Percentiles rank a stretch among this genome's conserved stretches.
These are phyloP conservation scores for Coregonus ussuriensis DNA, from an alignment of 2,797 vertebrate genomes.

Conservation along the genomic window DNA sequence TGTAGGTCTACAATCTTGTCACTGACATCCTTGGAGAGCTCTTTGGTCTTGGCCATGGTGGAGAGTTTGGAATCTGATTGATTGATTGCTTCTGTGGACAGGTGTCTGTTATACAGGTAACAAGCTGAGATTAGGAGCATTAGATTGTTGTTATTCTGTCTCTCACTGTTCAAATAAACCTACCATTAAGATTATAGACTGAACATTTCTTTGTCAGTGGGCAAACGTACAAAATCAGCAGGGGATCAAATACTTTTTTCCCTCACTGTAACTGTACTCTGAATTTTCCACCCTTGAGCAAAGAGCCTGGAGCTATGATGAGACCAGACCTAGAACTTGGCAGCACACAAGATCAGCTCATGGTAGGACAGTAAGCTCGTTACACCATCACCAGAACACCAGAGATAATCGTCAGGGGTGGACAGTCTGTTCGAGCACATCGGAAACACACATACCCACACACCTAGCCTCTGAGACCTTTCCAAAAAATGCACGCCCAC, in stretches of 20 bases:
- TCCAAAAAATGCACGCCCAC: constrained; percentile 5
- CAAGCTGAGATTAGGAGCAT: no score
- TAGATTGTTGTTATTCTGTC: no score
- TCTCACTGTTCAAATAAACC: no score
- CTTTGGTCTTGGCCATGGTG: no score
- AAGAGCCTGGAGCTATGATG: constrained; percentile 4
- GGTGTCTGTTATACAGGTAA: no score
- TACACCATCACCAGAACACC: constrained; percentile 5
- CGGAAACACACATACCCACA: constrained; percentile 19
- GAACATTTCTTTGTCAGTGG: no score
- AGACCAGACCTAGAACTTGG: constrained; percentile 2
- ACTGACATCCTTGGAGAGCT: no score
- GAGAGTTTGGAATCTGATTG: no score
- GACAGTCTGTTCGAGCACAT: constrained; percentile 18
- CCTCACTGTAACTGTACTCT: background rate
- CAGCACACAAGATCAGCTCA: constrained; percentile 10
- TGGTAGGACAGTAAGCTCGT: constrained; percentile 46
- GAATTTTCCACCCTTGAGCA: background rate
- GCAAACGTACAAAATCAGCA: no score
- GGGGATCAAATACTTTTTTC: background rate
- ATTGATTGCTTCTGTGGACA: no score
- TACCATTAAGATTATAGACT: no score
- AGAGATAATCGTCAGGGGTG: constrained; percentile 3
- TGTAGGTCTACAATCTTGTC: no score
- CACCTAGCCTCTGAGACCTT: constrained; percentile 12